Base-by-base conservation (phyloP, 1,140 invertebrate genomes). In the Epicauta chinensis region DNA sequence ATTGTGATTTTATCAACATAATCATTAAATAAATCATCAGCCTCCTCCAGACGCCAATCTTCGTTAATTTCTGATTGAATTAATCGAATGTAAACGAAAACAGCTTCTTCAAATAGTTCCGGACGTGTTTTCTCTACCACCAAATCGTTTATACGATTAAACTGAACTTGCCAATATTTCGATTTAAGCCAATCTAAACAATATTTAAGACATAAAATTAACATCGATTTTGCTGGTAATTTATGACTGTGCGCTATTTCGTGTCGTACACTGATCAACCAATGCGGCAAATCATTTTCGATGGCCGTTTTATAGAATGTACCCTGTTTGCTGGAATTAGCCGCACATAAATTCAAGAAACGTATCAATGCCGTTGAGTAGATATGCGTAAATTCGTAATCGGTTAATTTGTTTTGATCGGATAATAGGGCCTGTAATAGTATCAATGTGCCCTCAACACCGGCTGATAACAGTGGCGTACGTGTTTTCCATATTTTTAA, bases 361-460 rank as follows among this genome's bases (percentile, higher is more conserved):
- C 65, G 59, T 51, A 67, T 56, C 32, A 67, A 32, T 7, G 62
- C 54, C 12, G 59, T 51, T 13, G 58, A 49, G 49, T 60, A 64
- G 12, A 64, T 53, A 40, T 56, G 45, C 11, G 16, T 34, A 39
- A 53, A n/a, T 42, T 56, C 51, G 16, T 61, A 42, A 6, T 58
- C 36, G n/a, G 52, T 41, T 29, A 58, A 43, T 5, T 31, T 42
- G 2, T 50, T 35, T 17, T 50, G 32, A 37, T 60, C 47, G 12
- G 38, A 16, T 11, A 66, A 43, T 13, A 67, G 30, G 1, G 58
- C 81, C 70, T 84, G 77, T n/a, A 85, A 62, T 34, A 86, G 65
- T 13, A 72, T 74, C 23, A 83, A 62, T 2, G 83, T 83, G 14
- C 81, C 81, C 61, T 87, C 83, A 14, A 84, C 75, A 2, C 81